Base-by-base conservation (phyloP, 2,113 vertebrate species). In the Edolisoma coerulescens region DNA sequence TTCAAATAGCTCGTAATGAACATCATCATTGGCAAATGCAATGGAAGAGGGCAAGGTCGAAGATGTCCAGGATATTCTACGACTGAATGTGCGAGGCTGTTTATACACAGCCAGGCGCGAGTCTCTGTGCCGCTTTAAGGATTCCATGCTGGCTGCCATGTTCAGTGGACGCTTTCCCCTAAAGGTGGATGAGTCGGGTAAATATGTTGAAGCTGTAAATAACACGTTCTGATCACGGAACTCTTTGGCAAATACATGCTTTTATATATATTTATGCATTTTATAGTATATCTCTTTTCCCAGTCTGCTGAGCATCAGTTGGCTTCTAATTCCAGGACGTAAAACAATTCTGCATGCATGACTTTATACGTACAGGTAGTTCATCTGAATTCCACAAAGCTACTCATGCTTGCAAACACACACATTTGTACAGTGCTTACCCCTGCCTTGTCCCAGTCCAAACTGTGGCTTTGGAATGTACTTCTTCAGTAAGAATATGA, bases 91-190 rank as follows among this genome's bases (percentile, higher is more conserved):
- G 79, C 35, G 95, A 11, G 98, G 98, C 67, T 97, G 93, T 70
- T 28, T 87, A 5, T 98, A 97, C 45, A 94, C 96, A 26, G 98
- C 98, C 83, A 95, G 98, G 33, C 57, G 86, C 0, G 70, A 97
- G 49, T 98, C 97, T 53, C 61, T 98, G 56, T 98, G 98, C 53
- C 90, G 92, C 61, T 98, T 97, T 42, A 97, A 98, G 91, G 97
- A 98, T 39, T 98, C 98, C 4, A 92, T 98, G 98, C 94, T 98
- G 57, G 97, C 96, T 10, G 96, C 98, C 20, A 97, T 98, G 97
- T 98, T 98, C 59, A 98, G 98, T 83, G 98, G 98, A 41, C 68
- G 95, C 47, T 98, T 98, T 95, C 98, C 98, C 94, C 84, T 98
- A 35, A 98, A 97, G 95, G 94, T 93, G 71, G 98, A 98, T 89